Evolutionary conservation across 2,113 vertebrate genomes (phyloP).

Genomic region (Neoarius graeffei): DNA sequence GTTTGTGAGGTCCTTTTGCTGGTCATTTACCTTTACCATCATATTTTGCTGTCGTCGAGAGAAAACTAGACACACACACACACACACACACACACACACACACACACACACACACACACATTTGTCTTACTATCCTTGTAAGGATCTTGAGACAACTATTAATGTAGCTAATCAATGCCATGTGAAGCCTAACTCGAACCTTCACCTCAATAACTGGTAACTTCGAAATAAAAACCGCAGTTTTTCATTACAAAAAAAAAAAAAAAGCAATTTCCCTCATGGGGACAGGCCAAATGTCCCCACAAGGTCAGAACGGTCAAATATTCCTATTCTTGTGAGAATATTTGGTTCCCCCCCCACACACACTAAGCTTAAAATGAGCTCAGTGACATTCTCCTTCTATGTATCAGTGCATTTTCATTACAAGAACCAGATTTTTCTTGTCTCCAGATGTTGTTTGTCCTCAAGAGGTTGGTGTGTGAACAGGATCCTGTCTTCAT

Average conservation of each 20-base stretch:
- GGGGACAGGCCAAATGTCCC: neutral
- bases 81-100: constrained; percentile 10
- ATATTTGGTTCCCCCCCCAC: neutral
- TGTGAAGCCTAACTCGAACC: neutral
- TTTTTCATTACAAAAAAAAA: neutral
- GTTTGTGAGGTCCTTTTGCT: no score
- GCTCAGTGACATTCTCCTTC: neutral
- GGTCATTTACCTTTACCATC: no score
- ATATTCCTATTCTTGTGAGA: neutral
- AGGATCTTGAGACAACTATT: neutral
- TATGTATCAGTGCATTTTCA: neutral
- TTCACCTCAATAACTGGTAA: neutral
- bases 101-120: neutral
- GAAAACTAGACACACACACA: constrained; percentile 6
- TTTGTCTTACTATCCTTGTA: neutral
- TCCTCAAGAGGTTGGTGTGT: constrained; percentile 4
- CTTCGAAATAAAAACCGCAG: neutral
- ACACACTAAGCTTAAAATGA: neutral
- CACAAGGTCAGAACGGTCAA: neutral
- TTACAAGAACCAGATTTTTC: neutral
- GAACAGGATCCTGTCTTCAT: constrained; percentile 20
- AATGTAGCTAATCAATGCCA: neutral
- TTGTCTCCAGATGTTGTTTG: constrained; percentile 17
- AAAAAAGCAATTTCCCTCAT: neutral
- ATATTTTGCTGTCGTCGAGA: no score